Evolutionary conservation across 1,140 invertebrate species (phyloP), one percentile per base, ranked within the genome.

Genomic region (Teleopsis dalmanni): DNA sequence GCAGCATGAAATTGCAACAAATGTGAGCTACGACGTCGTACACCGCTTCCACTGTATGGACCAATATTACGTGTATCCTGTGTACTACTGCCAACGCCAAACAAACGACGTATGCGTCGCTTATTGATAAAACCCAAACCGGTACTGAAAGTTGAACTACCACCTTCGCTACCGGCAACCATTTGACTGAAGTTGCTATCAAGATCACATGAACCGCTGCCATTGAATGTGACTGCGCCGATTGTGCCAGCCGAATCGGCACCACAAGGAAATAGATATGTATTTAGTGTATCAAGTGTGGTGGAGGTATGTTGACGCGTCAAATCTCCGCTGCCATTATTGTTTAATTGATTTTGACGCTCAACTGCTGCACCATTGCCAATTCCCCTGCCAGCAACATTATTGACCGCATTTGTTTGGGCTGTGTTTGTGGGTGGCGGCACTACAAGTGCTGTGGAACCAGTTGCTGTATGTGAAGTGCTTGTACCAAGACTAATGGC

Each of bases 111-210:
- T 18, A 67, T 66, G 46, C 64, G 61, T 5, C 64, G 58, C 38
- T 65, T 64, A 14, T 64, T 67, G 13, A 67, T 64, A 37, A 67
- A 67, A 6, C 64, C 64, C 33, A 52, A 41, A 6, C 64, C 64
- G 21, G 67, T 50, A 13, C 59, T 60, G 23, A 64, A 57, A 0
- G 57, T 59, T 9, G 61, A 14, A 34, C 50, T 52, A 4, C 48
- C 48, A 4, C 47, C 51, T 23, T 47, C 46, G 3, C 58, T 53
- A 9, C 52, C 63, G 10, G 56, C 64, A 5, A 67, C 61, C 64
- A 67, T 67, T 35, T 65, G 64, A 41, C 64, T 67, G 14, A 67
- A 67, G 13, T 67, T 67, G 55, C 64, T 67, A 46, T 67, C 64
- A 36, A 67, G 52, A 44, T 67, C 64, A 25, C 58, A 66, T 16